Percentiles rank a stretch among this genome's conserved stretches.
Evolutionary conservation across 2,888 invertebrate genomes (phyloP).

Genomic region (Rhamnusium bicolor): DNA sequence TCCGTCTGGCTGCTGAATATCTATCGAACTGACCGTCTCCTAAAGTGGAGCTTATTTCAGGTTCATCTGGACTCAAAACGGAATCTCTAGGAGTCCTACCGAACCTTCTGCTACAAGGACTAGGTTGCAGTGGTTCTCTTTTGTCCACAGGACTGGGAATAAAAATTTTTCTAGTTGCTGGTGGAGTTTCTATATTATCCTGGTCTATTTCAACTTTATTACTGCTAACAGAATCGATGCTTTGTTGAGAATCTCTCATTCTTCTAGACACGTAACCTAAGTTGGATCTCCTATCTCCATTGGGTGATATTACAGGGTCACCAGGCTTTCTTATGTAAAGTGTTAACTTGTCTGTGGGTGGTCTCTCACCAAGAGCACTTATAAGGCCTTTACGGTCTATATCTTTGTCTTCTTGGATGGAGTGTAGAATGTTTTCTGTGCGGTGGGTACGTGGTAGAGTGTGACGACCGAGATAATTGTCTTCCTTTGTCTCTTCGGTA

Average conservation of each 20-base stretch:
- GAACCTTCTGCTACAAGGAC: slow-evolving; percentile 75
- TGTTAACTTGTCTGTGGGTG: slow-evolving; percentile 74
- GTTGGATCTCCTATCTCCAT: slow-evolving; percentile 36
- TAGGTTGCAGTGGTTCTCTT: slow-evolving; percentile 69
- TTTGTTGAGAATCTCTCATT: slow-evolving; percentile 53
- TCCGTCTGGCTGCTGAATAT: slow-evolving; percentile 83
- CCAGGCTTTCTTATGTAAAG: slow-evolving; percentile 71
- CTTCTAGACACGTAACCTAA: slow-evolving; percentile 44
- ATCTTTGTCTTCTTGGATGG: slow-evolving; percentile 72
- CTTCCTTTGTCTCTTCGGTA: slow-evolving; percentile 79
- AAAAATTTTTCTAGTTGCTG: slow-evolving; percentile 82
- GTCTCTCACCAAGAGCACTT: slow-evolving; percentile 72
- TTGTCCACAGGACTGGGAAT: slow-evolving; percentile 77
- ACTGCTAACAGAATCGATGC: slow-evolving; percentile 56
- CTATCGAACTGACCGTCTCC: slow-evolving; percentile 87
- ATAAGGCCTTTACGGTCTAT: slow-evolving; percentile 74
- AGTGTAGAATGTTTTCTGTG: slow-evolving; percentile 68
- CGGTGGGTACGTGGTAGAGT: slow-evolving; percentile 68
- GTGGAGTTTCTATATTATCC: slow-evolving; percentile 93
- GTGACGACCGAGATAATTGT: slow-evolving; percentile 75
- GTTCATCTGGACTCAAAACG: slow-evolving; percentile 63
- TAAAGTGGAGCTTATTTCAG: slow-evolving; percentile 72
- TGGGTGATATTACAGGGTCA: slow-evolving; percentile 12
- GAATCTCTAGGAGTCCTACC: slow-evolving; percentile 58
- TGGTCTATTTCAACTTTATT: slow-evolving; percentile 90